Percentiles rank a stretch among this genome's conserved stretches.
Conservation (phyloP, 1,140 invertebrate genomes). For the Sarcophaga bullata region DNA sequence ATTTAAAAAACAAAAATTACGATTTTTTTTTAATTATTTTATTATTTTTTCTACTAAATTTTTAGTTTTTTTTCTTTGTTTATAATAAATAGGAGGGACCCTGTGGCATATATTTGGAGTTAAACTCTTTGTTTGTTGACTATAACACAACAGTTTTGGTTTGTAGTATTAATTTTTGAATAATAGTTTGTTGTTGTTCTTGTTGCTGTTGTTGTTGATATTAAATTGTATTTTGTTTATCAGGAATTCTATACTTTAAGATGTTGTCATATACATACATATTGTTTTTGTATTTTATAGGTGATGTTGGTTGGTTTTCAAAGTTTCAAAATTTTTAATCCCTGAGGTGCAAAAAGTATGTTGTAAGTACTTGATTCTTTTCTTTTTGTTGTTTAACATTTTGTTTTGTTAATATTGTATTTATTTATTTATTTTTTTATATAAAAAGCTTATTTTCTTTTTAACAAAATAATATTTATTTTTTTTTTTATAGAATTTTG, state of each 20-base stretch:
- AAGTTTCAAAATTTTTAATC: slow-evolving; percentile 15
- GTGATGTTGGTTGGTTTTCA: neutral
- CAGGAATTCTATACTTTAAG: neutral
- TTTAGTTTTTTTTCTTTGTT: no score
- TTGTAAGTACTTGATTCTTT: neutral
- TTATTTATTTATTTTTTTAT: neutral
- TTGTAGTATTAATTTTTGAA: no score
- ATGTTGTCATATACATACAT: no score
- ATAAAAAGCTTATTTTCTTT: neutral
- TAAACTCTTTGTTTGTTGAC: neutral
- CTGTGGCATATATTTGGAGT: slow-evolving; percentile 8
- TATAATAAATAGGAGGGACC: slow-evolving; percentile 7
- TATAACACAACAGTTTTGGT: no score
- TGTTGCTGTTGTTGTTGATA: neutral
- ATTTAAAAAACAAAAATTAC: neutral
- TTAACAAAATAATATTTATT: neutral
- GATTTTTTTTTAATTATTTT: neutral
- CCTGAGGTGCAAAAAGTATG: slow-evolving; percentile 20
- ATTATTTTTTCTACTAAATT: no score
- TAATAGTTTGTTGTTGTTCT: no score
- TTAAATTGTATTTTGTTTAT: neutral
- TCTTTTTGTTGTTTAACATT: neutral
- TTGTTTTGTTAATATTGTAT: slow-evolving; percentile 1
- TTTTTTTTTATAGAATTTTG: neutral
- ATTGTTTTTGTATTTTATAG: neutral